phyloP scores from a whole-genome alignment of 2,797 vertebrate species.

The Spinus olivaceus region DNA sequence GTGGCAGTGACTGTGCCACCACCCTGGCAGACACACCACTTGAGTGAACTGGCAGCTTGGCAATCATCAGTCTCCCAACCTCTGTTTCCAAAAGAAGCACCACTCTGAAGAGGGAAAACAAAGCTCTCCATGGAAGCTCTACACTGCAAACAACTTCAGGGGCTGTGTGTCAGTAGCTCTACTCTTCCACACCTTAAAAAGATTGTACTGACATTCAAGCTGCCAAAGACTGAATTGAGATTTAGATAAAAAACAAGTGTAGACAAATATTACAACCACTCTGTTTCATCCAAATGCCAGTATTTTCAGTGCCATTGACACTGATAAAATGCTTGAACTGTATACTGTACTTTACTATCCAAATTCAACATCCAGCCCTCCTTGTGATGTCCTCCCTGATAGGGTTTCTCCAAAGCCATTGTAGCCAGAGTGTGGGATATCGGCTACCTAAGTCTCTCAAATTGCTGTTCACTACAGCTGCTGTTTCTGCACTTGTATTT shows the following conservation, averaged over 20 bases:
- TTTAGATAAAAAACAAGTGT: neutral
- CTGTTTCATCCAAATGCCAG: neutral
- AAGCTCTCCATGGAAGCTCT: neutral
- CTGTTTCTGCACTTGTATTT: neutral
- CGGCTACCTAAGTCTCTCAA: neutral
- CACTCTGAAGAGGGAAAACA: neutral
- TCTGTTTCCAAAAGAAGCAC: neutral
- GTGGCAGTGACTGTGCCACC: neutral
- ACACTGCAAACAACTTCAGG: neutral
- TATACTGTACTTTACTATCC: neutral
- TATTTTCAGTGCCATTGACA: neutral
- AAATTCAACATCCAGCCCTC: neutral
- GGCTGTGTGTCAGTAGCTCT: neutral
- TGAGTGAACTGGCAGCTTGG: neutral
- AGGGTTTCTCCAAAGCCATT: neutral
- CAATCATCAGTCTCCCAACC: neutral
- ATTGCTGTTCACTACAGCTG: neutral
- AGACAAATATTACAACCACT: neutral
- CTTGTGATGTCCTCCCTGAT: neutral
- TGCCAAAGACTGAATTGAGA: neutral
- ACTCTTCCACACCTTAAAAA: neutral
- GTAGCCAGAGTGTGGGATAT: neutral
- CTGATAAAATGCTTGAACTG: neutral
- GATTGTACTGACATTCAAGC: neutral
- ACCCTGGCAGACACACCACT: neutral